Conservation (phyloP, 2,797 vertebrate species). For the Pteronotus mesoamericanus region DNA sequence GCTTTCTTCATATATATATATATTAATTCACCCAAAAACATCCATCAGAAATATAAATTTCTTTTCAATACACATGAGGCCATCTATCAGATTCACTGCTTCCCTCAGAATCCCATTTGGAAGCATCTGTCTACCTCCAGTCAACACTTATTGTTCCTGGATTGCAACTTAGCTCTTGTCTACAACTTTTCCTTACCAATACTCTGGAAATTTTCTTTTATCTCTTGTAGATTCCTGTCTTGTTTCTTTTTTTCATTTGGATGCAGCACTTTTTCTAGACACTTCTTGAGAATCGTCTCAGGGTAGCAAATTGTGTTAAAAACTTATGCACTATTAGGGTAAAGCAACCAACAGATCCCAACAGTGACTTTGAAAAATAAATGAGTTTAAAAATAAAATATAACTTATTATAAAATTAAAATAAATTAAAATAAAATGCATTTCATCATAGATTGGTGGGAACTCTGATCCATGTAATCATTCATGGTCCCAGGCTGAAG, state of each 20-base stretch:
- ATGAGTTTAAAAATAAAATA: neutral
- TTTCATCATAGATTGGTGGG: neutral
- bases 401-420: neutral
- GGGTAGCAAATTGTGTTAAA: neutral
- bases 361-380: neutral
- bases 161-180: neutral
- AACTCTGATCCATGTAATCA: neutral
- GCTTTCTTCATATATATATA: neutral
- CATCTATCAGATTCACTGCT: neutral
- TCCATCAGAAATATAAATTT: neutral
- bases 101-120: neutral
- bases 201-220: neutral
- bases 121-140: neutral
- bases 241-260: neutral
- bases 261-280: too few relatives aligned
- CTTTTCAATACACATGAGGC: neutral
- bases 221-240: neutral
- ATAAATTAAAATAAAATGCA: neutral
- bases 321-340: neutral
- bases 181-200: neutral
- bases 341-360: neutral
- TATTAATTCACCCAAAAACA: neutral
- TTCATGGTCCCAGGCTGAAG: neutral
- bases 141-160: neutral
- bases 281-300: neutral